Base-by-base conservation (phyloP, 2,888 invertebrate genomes). In the Sinohyriopsis cumingii region DNA sequence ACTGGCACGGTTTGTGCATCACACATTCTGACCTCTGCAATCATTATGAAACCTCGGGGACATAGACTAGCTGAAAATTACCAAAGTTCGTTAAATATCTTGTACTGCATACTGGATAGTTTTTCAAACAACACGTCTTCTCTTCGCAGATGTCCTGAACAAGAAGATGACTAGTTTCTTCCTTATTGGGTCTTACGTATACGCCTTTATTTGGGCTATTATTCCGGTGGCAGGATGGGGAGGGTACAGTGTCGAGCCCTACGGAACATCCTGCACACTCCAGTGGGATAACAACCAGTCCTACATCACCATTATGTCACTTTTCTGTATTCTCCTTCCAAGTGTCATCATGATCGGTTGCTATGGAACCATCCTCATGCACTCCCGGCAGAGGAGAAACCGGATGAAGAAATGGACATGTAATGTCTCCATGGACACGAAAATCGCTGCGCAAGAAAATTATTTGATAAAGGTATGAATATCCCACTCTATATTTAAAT, bases 251-350 rank as follows among this genome's bases (percentile, higher is more conserved):
- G 67, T 76, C 53, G 83, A 83, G 62, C 76, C 82, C 2, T 81
- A 81, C 65, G 83, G 83, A 4, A 83, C 82, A 12, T 83, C 83
- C 0, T 83, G 83, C 59, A 82, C 82, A 2, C 55, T 83, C n/a
- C 69, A 79, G 20, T 83, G 83, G 83, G 67, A 73, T 19, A 68
- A 72, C 20, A 78, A 77, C 63, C 61, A 68, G 60, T 62, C 69
- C 4, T 80, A 77, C 61, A 75, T 78, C 3, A 80, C 80, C 12
- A 54, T 75, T 25, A 76, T 81, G 76, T 63, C 79, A 18, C 15
- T 81, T 0, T 70, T 69, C 63, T 81, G 81, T 71, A 79, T 81
- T 5, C 53, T 79, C 7, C 59, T 77, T 5, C 81, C 81, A 15
- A 73, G 77, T 22, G 63, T 73, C 3, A 65, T 79, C 7, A 79